phyloP scores from a whole-genome alignment of 2,113 vertebrate species.

The Rousettus leschenaultii region DNA sequence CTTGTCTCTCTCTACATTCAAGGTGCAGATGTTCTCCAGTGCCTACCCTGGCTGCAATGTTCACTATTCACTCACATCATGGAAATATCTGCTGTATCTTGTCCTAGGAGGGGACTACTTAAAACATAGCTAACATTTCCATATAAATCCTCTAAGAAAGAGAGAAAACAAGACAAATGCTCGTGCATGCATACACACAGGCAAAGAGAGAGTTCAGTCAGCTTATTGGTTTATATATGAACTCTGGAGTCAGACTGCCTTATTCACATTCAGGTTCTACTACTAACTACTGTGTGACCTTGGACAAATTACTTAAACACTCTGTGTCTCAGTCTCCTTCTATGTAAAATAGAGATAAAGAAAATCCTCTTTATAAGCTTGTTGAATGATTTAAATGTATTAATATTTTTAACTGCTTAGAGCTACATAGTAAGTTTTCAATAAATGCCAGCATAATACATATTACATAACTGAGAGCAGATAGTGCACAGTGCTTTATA shows the following conservation, averaged over 20 bases:
- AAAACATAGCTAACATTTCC: not conserved
- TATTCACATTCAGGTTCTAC: not conserved
- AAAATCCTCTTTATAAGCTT: not conserved
- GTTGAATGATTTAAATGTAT: not conserved
- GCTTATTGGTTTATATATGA: rapidly evolving
- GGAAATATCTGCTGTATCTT: not conserved
- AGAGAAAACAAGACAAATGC: not conserved
- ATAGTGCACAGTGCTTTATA: not conserved
- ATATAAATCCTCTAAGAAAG: not conserved
- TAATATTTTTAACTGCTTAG: not conserved
- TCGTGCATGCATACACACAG: too few species aligned
- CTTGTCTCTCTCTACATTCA: not conserved
- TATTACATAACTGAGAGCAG: not conserved
- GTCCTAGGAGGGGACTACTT: not conserved
- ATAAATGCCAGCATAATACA: not conserved
- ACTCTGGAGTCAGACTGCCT: not conserved
- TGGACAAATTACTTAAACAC: not conserved
- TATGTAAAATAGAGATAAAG: not conserved
- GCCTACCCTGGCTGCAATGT: not conserved
- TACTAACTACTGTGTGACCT: not conserved
- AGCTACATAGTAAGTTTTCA: not conserved
- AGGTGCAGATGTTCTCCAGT: rapidly evolving
- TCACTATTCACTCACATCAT: not conserved
- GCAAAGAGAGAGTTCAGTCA: not conserved
- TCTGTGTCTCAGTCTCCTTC: not conserved